phyloP scores from a whole-genome alignment of 2,888 invertebrate genomes.

The Drosophila antonietae region DNA sequence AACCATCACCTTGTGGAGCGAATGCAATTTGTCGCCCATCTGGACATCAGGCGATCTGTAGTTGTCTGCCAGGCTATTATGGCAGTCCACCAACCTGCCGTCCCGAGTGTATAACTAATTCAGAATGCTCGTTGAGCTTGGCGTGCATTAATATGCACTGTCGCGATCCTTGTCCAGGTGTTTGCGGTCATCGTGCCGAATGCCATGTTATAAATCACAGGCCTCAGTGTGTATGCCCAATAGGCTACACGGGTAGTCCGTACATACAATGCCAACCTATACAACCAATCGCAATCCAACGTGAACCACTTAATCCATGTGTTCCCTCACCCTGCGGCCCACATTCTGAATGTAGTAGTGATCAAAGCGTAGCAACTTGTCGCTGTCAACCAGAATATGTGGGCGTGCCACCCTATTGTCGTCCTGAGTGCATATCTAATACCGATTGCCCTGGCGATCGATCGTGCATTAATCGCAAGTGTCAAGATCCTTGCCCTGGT shows the following conservation, averaged over 20 bases:
- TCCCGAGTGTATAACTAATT: conserved; percentile 89
- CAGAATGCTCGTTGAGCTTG: conserved; percentile 88
- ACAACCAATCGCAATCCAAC: conserved; percentile 28
- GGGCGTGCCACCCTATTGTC: conserved; percentile 90
- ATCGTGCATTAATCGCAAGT: conserved; percentile 91
- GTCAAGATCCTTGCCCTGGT: conserved; percentile 91
- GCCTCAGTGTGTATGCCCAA: conserved; percentile 89
- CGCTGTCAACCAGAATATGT: conserved; percentile 89
- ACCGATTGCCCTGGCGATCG: conserved; percentile 89
- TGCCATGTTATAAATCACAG: conserved; percentile 90
- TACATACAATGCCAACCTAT: conserved; percentile 86
- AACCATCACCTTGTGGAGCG: conserved; percentile 89
- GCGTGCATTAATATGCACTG: conserved; percentile 90
- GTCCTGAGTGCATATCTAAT: conserved; percentile 90
- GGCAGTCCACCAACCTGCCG: conserved; percentile 90
- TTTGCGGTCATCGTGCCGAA: conserved; percentile 89
- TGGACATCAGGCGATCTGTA: conserved; percentile 87
- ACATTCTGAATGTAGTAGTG: conserved; percentile 89
- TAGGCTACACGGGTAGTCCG: conserved; percentile 88
- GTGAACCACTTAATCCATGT: conserved; percentile 85
- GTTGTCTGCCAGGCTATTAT: conserved; percentile 87
- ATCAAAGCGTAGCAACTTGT: conserved; percentile 89
- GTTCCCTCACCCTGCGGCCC: conserved; percentile 89
- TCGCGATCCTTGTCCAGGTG: conserved; percentile 90
- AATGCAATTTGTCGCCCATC: conserved; percentile 88